Base-by-base conservation (phyloP, 2,888 invertebrate genomes). In the Oscheius sp. region DNA sequence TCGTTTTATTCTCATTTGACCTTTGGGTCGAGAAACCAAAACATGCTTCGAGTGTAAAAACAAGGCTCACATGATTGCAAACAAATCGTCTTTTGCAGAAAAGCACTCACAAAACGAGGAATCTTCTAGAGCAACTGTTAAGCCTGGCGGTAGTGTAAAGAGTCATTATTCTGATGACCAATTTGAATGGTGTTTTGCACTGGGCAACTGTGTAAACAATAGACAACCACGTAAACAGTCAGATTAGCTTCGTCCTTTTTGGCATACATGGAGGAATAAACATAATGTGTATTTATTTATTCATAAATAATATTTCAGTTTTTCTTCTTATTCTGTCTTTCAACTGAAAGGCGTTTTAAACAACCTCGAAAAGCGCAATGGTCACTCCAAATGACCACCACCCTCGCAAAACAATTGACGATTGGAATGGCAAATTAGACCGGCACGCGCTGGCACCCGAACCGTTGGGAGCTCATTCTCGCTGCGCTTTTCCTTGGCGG, bases 151-250 rank as follows among this genome's bases (percentile, higher is more conserved):
- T n/a, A 17, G 42, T 42, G 42, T 42, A 42, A 42, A 12, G 12
- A 55, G n/a, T 55, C 55, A 33, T 34, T 55, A 55, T 55, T 55
- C 55, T 15, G 55, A 55, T 33, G 55, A 55, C 8, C 55, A 33
- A 45, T 61, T 61, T 33, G 45, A 61, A 61, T 45, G 61, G 25
- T 61, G 61, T 61, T 61, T 42, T 42, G 29, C 45, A 61, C 61
- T 61, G 45, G 61, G 45, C 61, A 61, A 61, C 61, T 61, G 61
- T 61, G 61, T 61, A 61, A 61, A 61, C 61, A 61, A 61, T 61
- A 45, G 39, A 15, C 29, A 39, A 27, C 25, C 61, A 15, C 42
- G 42, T 61, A 61, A 61, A 61, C 61, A 61, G 61, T 45, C 61
- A 61, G 61, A 61, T 61, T 61, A 61, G 61, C 12, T 45, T 6